phyloP scores from a whole-genome alignment of 2,888 invertebrate genomes.

The Macroteleia sp. region DNA sequence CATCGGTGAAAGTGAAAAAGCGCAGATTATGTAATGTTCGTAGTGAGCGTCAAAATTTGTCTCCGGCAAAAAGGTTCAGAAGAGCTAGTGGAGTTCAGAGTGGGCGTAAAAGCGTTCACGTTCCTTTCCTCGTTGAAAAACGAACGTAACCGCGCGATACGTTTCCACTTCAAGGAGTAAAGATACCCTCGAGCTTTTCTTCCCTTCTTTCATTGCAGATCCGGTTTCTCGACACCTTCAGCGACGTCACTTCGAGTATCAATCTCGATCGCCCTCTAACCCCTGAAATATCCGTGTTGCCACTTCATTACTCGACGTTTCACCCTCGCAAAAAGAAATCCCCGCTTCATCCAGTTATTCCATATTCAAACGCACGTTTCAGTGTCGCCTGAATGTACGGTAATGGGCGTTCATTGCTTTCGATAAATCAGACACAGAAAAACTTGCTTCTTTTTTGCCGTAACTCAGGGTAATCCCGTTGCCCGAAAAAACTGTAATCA shows the following conservation, averaged over 20 bases:
- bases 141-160: slow-evolving; percentile 74
- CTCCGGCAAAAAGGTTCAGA: too few species aligned
- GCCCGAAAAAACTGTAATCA: slow-evolving; percentile 13
- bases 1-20: too few species aligned
- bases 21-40: too few species aligned
- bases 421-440: slow-evolving; percentile 27
- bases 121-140: slow-evolving; percentile 68
- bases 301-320: slow-evolving; percentile 79
- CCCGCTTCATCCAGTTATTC: slow-evolving; percentile 48
- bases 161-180: slow-evolving; percentile 70
- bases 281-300: too few species aligned
- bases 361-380: slow-evolving; percentile 37
- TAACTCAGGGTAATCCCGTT: slow-evolving; percentile 17
- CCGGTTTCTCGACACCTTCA: slow-evolving; percentile 79
- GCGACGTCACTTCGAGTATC: slow-evolving; percentile 80
- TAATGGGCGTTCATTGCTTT: slow-evolving; percentile 26
- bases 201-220: slow-evolving; percentile 71
- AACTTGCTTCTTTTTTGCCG: slow-evolving; percentile 15
- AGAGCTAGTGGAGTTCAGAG: too few species aligned
- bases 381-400: slow-evolving; percentile 21
- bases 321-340: slow-evolving; percentile 17
- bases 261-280: too few species aligned
- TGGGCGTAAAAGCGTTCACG: slow-evolving; percentile 38
- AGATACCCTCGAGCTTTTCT: slow-evolving; percentile 70
- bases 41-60: too few species aligned